Evolutionary conservation across 2,113 vertebrate species (phyloP).

Genomic region (Hemicordylus capensis): DNA sequence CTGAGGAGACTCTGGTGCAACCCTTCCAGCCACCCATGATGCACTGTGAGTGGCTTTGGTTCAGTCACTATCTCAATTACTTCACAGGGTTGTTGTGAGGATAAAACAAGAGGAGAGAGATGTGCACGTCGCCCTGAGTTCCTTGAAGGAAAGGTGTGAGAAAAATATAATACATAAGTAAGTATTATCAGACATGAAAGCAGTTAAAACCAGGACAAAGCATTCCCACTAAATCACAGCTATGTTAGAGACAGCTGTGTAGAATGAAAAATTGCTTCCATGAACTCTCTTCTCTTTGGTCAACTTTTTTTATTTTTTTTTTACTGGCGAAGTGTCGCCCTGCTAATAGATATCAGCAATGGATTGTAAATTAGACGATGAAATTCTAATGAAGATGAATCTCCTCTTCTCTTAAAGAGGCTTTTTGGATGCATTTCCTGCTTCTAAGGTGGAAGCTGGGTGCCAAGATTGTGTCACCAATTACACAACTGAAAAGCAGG

Average conservation of each 20-base stretch:
- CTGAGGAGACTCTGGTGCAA: too few relatives aligned
- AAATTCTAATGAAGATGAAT: constrained; percentile 85
- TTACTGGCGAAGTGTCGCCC: constrained; percentile 20
- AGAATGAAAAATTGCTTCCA: not conserved
- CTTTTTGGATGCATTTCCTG: constrained; percentile 78
- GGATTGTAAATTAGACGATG: constrained; percentile 69
- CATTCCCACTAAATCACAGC: not conserved
- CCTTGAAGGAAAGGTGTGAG: too few relatives aligned
- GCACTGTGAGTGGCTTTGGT: too few relatives aligned
- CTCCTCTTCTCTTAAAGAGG: constrained; percentile 74
- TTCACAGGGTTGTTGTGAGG: too few relatives aligned
- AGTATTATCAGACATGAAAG: constrained; percentile 1
- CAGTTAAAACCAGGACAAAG: not conserved
- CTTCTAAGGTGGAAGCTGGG: constrained; percentile 73
- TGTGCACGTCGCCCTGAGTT: too few relatives aligned
- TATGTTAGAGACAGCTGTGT: not conserved
- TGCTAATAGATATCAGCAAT: constrained; percentile 71
- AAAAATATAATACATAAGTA: not conserved
- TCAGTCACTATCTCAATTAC: too few relatives aligned
- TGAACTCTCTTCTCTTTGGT: not conserved
- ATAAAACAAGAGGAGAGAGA: too few relatives aligned
- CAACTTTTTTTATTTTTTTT: constrained; percentile 25
- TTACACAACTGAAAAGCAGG: constrained; percentile 72
- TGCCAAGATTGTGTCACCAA: constrained; percentile 78
- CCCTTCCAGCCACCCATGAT: too few relatives aligned